Conservation (phyloP, 1,140 invertebrate species). For the Ceratina calcarata region DNA sequence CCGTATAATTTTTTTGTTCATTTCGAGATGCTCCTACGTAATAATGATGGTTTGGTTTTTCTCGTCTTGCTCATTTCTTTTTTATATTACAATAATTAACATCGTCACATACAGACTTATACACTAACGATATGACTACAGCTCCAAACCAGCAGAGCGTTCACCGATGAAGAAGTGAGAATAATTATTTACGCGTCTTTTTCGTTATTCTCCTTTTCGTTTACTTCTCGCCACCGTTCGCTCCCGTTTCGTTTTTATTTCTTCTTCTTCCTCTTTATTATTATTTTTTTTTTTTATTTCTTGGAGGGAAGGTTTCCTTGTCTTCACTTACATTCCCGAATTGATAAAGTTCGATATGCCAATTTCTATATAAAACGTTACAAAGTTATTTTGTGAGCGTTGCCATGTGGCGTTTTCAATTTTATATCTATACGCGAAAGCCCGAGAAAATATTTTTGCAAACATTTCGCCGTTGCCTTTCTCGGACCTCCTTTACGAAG, state of each 20-base stretch:
- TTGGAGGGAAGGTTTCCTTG: constrained; percentile 42
- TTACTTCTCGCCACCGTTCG: neutral
- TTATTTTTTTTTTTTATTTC: neutral
- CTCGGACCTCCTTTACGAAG: neutral
- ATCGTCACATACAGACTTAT: constrained; percentile 79
- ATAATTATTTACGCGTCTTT: constrained; percentile 73
- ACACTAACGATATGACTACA: constrained; percentile 79
- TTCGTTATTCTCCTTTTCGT: constrained; percentile 39
- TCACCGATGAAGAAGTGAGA: constrained; percentile 73
- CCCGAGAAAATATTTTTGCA: neutral
- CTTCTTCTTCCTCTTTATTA: neutral
- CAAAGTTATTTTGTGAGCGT: constrained; percentile 65
- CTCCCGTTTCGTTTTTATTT: constrained; percentile 1
- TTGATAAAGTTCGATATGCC: constrained; percentile 75
- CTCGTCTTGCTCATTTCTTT: constrained; percentile 48
- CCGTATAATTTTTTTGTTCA: constrained; percentile 19
- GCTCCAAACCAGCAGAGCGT: constrained; percentile 79
- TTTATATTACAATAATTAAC: constrained; percentile 79
- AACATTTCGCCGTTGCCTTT: constrained; percentile 15
- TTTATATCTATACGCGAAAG: constrained; percentile 5
- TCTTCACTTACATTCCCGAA: constrained; percentile 19
- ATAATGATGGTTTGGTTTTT: constrained; percentile 62
- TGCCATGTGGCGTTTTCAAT: constrained; percentile 38
- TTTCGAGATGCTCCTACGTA: constrained; percentile 74
- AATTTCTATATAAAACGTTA: constrained; percentile 77